Conservation (phyloP, 92 coral and sea anemone species). For the Epizoanthus fatuus region DNA sequence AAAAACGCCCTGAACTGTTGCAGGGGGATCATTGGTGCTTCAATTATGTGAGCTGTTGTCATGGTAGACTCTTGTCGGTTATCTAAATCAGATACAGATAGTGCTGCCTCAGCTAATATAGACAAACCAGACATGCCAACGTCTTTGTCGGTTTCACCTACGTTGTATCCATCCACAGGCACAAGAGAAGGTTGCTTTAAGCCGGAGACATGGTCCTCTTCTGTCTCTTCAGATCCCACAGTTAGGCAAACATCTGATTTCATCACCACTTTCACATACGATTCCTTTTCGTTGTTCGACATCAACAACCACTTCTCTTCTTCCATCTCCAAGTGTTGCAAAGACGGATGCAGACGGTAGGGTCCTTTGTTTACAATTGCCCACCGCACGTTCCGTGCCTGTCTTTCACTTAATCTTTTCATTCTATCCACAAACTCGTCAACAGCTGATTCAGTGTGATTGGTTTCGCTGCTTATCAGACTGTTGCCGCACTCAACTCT, state of each 20-base stretch:
- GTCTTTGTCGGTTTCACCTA: background rate
- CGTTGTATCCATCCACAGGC: constrained; percentile 17
- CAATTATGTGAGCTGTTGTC: background rate
- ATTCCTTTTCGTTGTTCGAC: constrained; percentile 27
- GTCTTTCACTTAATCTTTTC: constrained; percentile 26
- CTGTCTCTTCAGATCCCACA: constrained; percentile 1
- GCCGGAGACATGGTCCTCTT: constrained; percentile 2
- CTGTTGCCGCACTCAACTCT: constrained; percentile 49
- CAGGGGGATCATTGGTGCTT: constrained; percentile 27
- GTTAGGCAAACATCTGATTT: constrained; percentile 32
- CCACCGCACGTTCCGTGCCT: constrained; percentile 41
- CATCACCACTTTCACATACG: constrained; percentile 34
- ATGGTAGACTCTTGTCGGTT: background rate
- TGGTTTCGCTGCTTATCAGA: constrained; percentile 30
- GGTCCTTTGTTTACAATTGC: constrained; percentile 41
- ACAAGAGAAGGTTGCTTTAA: background rate
- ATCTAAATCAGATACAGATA: constrained; percentile 20
- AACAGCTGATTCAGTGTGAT: constrained; percentile 34
- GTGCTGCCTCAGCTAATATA: constrained; percentile 32
- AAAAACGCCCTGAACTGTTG: constrained; percentile 17
- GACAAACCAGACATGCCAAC: constrained; percentile 6
- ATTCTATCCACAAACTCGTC: constrained; percentile 27
- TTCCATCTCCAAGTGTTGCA: constrained; percentile 33
- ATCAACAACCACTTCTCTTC: constrained; percentile 38
- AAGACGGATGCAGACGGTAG: constrained; percentile 30